A percentile compares a stretch with the other conserved stretches of the same genome.
phyloP scores from a whole-genome alignment of 1,140 invertebrate genomes.

The Drosophila jambulina region DNA sequence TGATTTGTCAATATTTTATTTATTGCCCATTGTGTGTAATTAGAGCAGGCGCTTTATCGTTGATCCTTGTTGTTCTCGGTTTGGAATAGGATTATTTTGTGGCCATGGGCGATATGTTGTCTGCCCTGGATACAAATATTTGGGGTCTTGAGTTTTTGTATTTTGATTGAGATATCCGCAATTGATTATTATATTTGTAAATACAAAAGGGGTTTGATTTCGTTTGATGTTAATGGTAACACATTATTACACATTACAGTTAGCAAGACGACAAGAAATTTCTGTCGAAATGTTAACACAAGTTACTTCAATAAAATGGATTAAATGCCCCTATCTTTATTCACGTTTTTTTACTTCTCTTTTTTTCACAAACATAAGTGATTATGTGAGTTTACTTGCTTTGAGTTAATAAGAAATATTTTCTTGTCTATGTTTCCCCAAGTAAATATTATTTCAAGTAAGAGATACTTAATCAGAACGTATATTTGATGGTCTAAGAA shows the following conservation, averaged over 20 bases:
- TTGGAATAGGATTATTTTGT: constrained; percentile 43
- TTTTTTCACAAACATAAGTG: neutral
- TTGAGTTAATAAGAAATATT: neutral
- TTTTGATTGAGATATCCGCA: neutral
- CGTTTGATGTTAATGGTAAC: neutral
- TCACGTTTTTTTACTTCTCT: neutral
- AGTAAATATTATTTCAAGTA: neutral
- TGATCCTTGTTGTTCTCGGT: constrained; percentile 47
- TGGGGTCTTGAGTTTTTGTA: neutral
- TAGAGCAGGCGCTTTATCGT: constrained; percentile 67
- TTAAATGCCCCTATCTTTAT: neutral
- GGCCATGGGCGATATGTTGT: constrained; percentile 27
- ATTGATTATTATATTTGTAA: neutral
- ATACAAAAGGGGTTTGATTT: neutral
- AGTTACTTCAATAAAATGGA: neutral
- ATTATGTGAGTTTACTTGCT: neutral
- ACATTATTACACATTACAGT: neutral
- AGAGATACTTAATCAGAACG: neutral
- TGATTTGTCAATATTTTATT: constrained; percentile 82
- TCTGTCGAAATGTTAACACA: neutral
- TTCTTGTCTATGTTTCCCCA: no score
- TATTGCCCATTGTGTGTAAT: constrained; percentile 77
- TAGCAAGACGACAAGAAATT: neutral
- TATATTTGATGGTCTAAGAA: neutral
- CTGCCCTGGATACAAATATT: constrained; percentile 4